phyloP scores from a whole-genome alignment of 2,113 vertebrate genomes.

The Bos indicus region DNA sequence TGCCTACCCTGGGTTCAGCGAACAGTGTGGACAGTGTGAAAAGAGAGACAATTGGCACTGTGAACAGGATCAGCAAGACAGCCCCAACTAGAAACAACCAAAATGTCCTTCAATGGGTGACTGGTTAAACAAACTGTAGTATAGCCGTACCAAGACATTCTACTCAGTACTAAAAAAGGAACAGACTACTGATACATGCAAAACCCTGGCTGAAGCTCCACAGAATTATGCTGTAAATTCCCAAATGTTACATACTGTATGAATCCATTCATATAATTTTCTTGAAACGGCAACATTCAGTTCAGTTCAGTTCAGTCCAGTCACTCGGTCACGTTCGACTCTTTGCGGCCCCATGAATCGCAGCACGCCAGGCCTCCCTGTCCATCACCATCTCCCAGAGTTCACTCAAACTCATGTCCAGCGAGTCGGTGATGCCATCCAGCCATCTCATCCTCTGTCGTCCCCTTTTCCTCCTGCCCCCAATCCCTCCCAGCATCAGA shows the following conservation, averaged over 20 bases:
- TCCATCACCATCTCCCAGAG: too few species aligned
- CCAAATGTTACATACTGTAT: background rate
- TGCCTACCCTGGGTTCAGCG: background rate
- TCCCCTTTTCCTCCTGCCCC: too few species aligned
- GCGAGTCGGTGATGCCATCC: too few species aligned
- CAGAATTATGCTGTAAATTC: background rate
- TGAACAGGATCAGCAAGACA: background rate
- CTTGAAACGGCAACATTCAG: background rate
- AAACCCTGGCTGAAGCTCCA: background rate
- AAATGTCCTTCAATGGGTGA: background rate
- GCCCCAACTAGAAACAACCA: background rate
- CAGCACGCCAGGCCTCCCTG: too few species aligned
- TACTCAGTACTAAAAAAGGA: background rate
- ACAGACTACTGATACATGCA: background rate
- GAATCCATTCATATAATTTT: background rate
- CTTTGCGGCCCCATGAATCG: too few species aligned
- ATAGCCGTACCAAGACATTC: too few species aligned
- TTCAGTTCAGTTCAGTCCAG: too few species aligned
- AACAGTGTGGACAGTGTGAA: background rate
- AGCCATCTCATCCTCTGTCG: too few species aligned
- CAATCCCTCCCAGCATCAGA: too few species aligned
- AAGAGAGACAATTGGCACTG: background rate
- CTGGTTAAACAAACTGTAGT: background rate
- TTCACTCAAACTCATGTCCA: too few species aligned
- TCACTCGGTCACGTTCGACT: too few species aligned